Evolutionary conservation across 2,797 vertebrate genomes (phyloP), one percentile per base, ranked within the genome.

Genomic region (Peromyscus aztecus): DNA sequence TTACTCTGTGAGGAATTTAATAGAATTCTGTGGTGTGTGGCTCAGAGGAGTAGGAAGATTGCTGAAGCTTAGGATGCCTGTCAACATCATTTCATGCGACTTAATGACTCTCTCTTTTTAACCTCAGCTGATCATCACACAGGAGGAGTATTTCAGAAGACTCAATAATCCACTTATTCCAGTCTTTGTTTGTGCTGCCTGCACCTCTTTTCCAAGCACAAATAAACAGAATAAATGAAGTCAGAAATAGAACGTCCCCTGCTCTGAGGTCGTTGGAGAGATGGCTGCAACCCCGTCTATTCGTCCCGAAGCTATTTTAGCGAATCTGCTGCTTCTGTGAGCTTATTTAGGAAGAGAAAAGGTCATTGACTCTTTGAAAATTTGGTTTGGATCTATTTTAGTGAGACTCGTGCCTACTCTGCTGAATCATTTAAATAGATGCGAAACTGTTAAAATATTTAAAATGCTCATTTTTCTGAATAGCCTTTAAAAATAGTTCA

Each of bases 401-500:
- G 89, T 65, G 76, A 89, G 78, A 67, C 59, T 84, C 12, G 0
- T 86, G 71, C 49, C 34, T 97, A 43, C 59, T 86, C 34, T 67
- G 29, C 37, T 5, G 13, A 89, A 71, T 90, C 81, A 77, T 87
- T 95, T 83, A 91, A 93, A 69, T 82, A 76, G 46, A 81, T 61
- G 12, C 34, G 19, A 90, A 96, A 91, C 78, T 91, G 49, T 88
- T 92, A 92, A 94, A 89, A 89, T 94, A 95, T 69, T 95, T 85
- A 34, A 94, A 94, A 97, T 84, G 61, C 27, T 94, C 87, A 49
- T 87, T 92, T 95, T 97, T 95, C 91, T 90, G 23, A 91, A 82
- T 55, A 96, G 65, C 19, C 31, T 93, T 76, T 94, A 73, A 87
- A 97, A 96, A 94, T 73, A 82, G 4, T 96, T 93, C 59, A 49